Base-by-base conservation (phyloP, 2,797 vertebrate genomes). In the Alcedo quadribrachys region DNA sequence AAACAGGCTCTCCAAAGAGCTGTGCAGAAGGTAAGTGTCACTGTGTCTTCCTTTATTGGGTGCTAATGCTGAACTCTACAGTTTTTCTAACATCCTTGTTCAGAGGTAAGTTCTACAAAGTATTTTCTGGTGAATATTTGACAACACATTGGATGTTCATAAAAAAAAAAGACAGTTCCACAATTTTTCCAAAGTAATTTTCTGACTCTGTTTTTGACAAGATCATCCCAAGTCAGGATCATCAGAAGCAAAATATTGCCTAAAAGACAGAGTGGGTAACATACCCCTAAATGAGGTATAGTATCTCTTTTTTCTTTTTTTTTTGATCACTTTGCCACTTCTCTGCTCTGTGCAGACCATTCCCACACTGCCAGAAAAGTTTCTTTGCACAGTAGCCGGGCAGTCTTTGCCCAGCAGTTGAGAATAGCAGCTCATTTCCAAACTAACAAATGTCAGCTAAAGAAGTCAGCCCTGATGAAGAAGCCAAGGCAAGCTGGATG, bases 1-100 rank as follows among this genome's bases (percentile, higher is more conserved):
- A 97, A 97, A 74, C 97, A 97, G 89, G 97, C 96, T 71, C 97
- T 98, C 61, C 97, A 97, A 75, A 97, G 96, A 80, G 97, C 95
- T 55, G 97, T 98, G 86, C 96, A 97, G 55, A 97, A 97, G 96
- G 98, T 98, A 77, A 92, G 96, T 94, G 60, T 27, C 60, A 58
- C 3, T 12, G 1, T 43, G 12, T 57, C 5, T 32, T 78, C 33
- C 18, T 61, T 78, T 71, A 43, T 67, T 65, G 78, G 4, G 3
- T 45, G 14, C 15, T 35, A 8, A 19, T 32, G 5, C 70, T 63
- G 46, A 88, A 43, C 21, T 73, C 28, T 46, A 1, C 51, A 35
- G 0, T 35, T 74, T 70, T 84, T 63, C n/a, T 9, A 40, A 19
- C 2, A 15, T 40, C 33, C 58, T 1, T 43, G 32, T 70, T 37